Conservation (phyloP, 2,113 vertebrate genomes). For the Catharus minimus region DNA sequence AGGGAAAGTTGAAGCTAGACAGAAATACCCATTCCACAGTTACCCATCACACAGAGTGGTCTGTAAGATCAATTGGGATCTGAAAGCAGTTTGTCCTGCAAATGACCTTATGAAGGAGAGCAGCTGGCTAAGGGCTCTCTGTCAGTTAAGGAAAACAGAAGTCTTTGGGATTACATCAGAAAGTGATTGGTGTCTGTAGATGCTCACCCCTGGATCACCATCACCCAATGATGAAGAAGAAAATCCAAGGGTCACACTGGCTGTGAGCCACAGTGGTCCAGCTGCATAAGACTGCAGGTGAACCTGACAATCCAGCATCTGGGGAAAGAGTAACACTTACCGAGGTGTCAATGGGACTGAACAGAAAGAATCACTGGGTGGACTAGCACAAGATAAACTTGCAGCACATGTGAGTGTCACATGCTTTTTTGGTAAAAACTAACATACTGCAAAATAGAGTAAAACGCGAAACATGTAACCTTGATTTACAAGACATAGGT, state of each 20-base stretch:
- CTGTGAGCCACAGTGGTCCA: not conserved
- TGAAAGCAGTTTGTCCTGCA: slow-evolving; percentile 22
- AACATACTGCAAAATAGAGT: not conserved
- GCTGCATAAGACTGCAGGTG: not conserved
- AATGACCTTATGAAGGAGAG: not conserved
- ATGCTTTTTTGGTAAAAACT: not conserved
- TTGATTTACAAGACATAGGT: not conserved
- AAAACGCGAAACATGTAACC: not conserved
- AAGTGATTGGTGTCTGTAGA: not conserved
- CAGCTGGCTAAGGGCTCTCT: not conserved
- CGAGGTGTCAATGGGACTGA: not conserved
- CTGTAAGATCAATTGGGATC: not conserved
- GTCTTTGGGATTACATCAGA: not conserved
- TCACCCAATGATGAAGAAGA: not conserved
- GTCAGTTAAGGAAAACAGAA: not conserved
- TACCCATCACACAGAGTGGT: not conserved
- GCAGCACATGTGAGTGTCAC: not conserved
- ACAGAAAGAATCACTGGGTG: not conserved
- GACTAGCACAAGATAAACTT: not conserved
- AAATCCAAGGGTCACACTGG: not conserved
- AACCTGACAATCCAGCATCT: accelerated
- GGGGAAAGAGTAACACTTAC: not conserved
- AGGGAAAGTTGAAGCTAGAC: not conserved
- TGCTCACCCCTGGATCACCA: not conserved
- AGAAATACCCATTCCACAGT: not conserved